These are phyloP conservation scores for Fissipunctia ypsillon DNA, from an alignment of 2,888 invertebrate species.

Conservation along the genomic window DNA sequence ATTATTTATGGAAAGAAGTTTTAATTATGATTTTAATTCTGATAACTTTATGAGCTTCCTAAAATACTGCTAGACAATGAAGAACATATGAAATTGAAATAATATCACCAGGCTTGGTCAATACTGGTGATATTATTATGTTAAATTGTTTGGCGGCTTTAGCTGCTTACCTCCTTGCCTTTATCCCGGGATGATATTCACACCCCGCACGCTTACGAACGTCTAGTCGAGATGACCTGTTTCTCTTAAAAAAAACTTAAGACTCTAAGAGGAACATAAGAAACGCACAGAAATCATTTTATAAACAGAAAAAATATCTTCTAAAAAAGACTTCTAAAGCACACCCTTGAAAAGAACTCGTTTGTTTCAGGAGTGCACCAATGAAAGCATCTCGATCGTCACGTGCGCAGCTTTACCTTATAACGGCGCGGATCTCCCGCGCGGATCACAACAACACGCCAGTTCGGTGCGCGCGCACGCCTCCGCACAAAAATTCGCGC, in stretches of 20 bases:
- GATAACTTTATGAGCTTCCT: background rate
- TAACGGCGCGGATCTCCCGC: constrained; percentile 64
- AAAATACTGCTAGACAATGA: background rate
- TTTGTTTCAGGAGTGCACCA: constrained; percentile 57
- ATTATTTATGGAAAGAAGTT: background rate
- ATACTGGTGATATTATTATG: background rate
- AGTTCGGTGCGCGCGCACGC: constrained; percentile 75
- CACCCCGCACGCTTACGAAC: background rate
- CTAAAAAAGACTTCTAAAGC: constrained; percentile 11
- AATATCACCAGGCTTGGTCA: background rate
- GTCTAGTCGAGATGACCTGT: background rate
- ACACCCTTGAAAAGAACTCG: constrained; percentile 56
- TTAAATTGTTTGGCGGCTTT: background rate
- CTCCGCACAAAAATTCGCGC: constrained; percentile 65
- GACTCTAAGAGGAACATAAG: background rate
- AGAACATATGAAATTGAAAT: background rate
- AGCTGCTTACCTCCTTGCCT: background rate
- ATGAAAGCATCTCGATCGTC: constrained; percentile 67
- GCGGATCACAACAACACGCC: constrained; percentile 72
- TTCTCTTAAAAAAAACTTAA: background rate
- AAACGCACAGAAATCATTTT: background rate
- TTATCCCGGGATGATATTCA: background rate
- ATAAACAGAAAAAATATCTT: background rate
- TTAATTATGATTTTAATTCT: background rate
- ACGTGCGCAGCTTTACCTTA: constrained; percentile 61